Evolutionary conservation across 2,888 invertebrate species (phyloP).

Genomic region (Campoplex capitator): DNA sequence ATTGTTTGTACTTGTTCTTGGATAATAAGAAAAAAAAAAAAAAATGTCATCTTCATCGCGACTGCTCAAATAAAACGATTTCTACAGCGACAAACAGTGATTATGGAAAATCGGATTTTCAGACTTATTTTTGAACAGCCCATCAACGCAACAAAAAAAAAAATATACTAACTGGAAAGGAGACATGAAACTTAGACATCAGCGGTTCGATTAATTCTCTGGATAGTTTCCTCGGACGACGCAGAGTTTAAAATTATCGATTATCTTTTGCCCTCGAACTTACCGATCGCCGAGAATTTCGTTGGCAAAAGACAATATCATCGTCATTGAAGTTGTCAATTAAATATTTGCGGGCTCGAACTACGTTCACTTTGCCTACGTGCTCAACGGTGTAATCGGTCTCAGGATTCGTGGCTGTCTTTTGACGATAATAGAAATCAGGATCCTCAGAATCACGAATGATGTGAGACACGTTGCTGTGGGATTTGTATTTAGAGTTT

Average conservation of each 20-base stretch:
- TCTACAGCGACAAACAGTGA: background rate
- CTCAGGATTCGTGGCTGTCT: slow-evolving; percentile 1
- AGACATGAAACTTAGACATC: background rate
- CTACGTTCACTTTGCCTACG: slow-evolving; percentile 43
- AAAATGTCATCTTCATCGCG: no score
- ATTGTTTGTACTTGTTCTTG: no score
- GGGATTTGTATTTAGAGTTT: background rate
- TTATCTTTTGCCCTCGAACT: background rate
- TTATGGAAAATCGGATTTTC: background rate
- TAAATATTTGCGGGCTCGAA: slow-evolving; percentile 10
- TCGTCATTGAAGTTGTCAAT: slow-evolving; percentile 30
- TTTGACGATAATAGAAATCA: slow-evolving; percentile 44
- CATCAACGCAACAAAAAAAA: background rate
- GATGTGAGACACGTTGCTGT: slow-evolving; percentile 24
- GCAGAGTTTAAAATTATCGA: background rate
- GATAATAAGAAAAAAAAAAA: no score
- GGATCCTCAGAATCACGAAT: slow-evolving; percentile 49
- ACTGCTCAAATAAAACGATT: background rate
- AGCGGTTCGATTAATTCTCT: background rate
- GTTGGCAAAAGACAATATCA: slow-evolving; percentile 36
- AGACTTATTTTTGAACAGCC: background rate
- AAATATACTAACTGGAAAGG: background rate
- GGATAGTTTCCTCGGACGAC: background rate
- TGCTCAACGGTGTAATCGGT: slow-evolving; percentile 56
- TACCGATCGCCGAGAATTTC: slow-evolving; percentile 3